These are phyloP conservation scores for Saturnia pavonia DNA, from an alignment of 2,888 invertebrate species.

Conservation along the genomic window DNA sequence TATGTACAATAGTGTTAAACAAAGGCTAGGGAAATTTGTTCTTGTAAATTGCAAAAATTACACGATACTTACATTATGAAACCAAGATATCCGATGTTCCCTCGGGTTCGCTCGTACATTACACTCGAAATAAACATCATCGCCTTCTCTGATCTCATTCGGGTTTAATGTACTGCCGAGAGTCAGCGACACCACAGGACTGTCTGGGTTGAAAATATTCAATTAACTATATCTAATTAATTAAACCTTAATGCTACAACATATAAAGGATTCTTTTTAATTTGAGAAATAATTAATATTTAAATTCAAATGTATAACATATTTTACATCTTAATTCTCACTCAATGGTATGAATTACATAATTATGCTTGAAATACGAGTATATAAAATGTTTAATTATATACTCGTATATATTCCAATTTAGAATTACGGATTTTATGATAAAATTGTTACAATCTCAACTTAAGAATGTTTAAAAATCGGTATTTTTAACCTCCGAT, in stretches of 20 bases:
- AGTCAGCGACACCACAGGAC: slow-evolving; percentile 81
- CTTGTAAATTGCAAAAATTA: slow-evolving; percentile 23
- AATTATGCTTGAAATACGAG: background rate
- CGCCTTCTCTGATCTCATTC: slow-evolving; percentile 94
- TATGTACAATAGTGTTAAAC: background rate
- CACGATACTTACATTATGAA: slow-evolving; percentile 89
- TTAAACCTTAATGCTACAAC: background rate
- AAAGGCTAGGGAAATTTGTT: background rate
- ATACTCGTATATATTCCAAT: no score
- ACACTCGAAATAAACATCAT: slow-evolving; percentile 95
- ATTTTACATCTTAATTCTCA: background rate
- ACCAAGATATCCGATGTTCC: slow-evolving; percentile 93
- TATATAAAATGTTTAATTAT: no score
- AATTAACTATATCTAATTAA: slow-evolving; percentile 30
- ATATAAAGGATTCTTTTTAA: background rate
- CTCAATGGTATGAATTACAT: background rate
- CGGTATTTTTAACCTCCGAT: no score
- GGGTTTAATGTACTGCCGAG: slow-evolving; percentile 93
- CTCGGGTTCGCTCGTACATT: slow-evolving; percentile 92
- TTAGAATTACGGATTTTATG: no score
- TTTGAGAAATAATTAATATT: background rate
- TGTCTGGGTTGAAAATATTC: slow-evolving; percentile 55
- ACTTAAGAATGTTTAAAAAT: no score
- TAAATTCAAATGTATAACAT: background rate
- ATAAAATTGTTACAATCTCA: no score